Conservation (phyloP, 2,797 vertebrate species). For the Heteromormyrus szaboi region DNA sequence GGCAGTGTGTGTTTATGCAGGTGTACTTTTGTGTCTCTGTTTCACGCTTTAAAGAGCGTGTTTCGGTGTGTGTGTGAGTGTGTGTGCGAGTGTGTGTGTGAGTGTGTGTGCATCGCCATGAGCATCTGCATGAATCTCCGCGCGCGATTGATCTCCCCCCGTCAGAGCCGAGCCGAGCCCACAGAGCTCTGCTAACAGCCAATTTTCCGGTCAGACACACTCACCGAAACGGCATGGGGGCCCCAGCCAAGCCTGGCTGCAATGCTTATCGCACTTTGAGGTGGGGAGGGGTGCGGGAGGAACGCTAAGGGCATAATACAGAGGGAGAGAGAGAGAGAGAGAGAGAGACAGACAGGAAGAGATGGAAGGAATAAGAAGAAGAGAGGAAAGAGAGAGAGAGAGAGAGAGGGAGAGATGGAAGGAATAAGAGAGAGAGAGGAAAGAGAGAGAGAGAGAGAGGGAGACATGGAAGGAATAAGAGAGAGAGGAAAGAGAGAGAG, state of each 20-base stretch:
- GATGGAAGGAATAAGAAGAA: neutral
- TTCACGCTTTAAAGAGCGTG: neutral
- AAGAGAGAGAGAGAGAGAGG: neutral
- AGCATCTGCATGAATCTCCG: neutral
- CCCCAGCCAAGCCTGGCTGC: neutral
- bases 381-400: neutral
- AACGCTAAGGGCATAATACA: neutral
- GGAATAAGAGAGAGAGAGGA: neutral
- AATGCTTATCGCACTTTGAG: neutral
- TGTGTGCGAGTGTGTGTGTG: neutral
- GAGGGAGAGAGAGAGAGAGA: neutral
- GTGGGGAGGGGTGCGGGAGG: no score
- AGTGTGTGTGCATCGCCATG: neutral
- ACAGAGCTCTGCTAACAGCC: conserved; percentile 4
- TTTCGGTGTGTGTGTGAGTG: neutral
- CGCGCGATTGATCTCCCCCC: neutral
- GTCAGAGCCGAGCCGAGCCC: neutral
- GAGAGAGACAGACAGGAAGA: no score
- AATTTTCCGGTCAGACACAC: conserved; percentile 18
- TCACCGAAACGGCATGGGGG: neutral
- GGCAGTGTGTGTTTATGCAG: neutral
- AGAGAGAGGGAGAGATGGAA: neutral
- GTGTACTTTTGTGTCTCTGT: neutral
- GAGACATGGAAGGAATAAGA: neutral
- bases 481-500: neutral